Evolutionary conservation across 2,888 invertebrate species (phyloP).

Genomic region (Amaurobius ferox): DNA sequence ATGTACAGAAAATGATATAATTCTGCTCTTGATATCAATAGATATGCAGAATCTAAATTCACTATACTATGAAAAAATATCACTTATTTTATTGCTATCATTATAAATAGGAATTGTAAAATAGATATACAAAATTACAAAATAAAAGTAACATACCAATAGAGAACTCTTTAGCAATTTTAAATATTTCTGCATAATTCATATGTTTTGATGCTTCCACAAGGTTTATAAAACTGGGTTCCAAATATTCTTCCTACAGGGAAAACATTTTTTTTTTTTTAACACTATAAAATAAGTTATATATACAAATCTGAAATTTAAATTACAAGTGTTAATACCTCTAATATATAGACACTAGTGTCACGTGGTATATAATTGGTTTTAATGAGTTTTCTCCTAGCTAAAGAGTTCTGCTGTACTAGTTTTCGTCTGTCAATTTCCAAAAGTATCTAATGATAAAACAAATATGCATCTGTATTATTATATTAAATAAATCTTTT

Average conservation of each 20-base stretch:
- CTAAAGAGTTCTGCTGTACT: neutral
- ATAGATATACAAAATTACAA: neutral
- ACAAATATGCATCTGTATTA: no score
- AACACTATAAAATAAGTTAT: neutral
- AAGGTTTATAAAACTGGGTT: constrained; percentile 34
- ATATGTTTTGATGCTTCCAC: constrained; percentile 8
- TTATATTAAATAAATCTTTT: no score
- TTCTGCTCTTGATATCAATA: no score
- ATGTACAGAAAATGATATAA: no score
- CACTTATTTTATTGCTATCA: no score
- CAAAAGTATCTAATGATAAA: neutral
- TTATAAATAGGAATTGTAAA: no score
- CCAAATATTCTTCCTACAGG: constrained; percentile 33
- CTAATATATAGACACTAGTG: neutral
- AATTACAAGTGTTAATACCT: neutral
- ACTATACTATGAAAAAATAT: no score
- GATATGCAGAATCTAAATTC: no score
- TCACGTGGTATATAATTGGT: neutral
- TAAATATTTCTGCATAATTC: constrained; percentile 3
- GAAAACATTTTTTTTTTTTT: no score
- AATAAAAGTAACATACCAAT: neutral
- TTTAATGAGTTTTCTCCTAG: neutral
- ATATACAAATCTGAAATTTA: neutral
- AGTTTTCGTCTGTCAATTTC: neutral
- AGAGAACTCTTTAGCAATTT: constrained; percentile 15